A percentile compares a stretch with the other conserved stretches of the same genome.
phyloP scores from a whole-genome alignment of 2,113 vertebrate species.

The Peromyscus californicus region DNA sequence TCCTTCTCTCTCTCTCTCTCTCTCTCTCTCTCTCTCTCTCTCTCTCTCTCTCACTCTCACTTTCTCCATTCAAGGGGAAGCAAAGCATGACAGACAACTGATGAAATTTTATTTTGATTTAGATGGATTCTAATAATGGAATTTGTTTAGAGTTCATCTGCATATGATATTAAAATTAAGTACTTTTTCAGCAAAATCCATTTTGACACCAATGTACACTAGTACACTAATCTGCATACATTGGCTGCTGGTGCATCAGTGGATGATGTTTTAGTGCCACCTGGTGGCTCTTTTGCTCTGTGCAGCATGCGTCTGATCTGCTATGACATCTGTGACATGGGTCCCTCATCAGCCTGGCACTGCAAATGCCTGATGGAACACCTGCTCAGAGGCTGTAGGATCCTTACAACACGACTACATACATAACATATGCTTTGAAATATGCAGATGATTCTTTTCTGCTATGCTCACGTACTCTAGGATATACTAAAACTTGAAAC shows the following conservation, averaged over 20 bases:
- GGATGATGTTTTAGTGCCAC: slow-evolving; percentile 3
- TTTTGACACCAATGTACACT: background rate
- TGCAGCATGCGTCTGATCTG: background rate
- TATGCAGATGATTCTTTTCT: background rate
- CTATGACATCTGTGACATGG: no score
- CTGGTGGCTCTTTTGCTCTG: slow-evolving; percentile 41
- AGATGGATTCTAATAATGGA: background rate
- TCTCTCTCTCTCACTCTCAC: no score
- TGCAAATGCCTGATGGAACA: background rate
- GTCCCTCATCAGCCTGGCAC: background rate
- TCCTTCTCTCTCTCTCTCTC: background rate
- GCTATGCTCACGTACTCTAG: background rate
- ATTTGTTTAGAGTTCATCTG: background rate
- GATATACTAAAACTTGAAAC: slow-evolving; percentile 4
- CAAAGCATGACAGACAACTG: background rate
- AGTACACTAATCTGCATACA: background rate
- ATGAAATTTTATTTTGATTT: slow-evolving; percentile 25
- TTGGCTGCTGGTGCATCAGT: background rate
- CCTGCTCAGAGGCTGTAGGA: background rate
- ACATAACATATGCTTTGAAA: background rate
- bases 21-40: background rate
- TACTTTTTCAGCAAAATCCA: background rate
- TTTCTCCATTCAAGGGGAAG: background rate
- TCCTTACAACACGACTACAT: background rate
- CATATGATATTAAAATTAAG: background rate